Base-by-base conservation (phyloP, 2,888 invertebrate genomes). In the Fabriciana adippe region DNA sequence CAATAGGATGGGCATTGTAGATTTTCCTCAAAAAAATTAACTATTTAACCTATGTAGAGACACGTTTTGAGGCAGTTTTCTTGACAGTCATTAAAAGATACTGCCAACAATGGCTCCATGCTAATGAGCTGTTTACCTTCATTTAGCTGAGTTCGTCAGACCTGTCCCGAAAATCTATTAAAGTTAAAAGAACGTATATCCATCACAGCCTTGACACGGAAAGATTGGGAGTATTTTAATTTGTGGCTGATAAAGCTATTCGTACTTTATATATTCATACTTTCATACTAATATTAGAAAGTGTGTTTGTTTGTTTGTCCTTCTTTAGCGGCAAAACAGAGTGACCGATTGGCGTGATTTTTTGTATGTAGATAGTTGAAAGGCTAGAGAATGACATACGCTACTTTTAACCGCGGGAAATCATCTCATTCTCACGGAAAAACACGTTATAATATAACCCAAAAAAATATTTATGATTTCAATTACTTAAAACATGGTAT, bases 61-160 rank as follows among this genome's bases (percentile, higher is more conserved):
- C 45, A 61, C 64, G 60, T 67, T 67, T 67, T 45, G 65, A 57
- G 48, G 59, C 50, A 64, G 64, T 64, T 67, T 70, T 61, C 67
- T 67, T 67, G 61, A 61, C 56, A 69, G 70, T 72, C 73, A 70
- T 72, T 72, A 72, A 70, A 61, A 64, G 61, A 67, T 48, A 61
- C 68, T 53, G 63, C 63, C 70, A 64, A 73, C 73, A 73, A 72
- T 71, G 65, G 55, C 71, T 66, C 53, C 62, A 57, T 65, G 68
- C 68, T 73, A 73, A 73, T 72, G 73, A 73, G 72, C 50, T 71
- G 69, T 73, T 72, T 73, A 69, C 70, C 65, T 68, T 64, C 64
- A 67, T 66, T 73, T 67, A 67, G 69, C 59, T 26, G 68, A 47
- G 60, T 60, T 67, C 64, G 64, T 65, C 62, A 66, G 62, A 45